phyloP scores from a whole-genome alignment of 1,140 invertebrate genomes.

The Drosophila sulfurigaster region DNA sequence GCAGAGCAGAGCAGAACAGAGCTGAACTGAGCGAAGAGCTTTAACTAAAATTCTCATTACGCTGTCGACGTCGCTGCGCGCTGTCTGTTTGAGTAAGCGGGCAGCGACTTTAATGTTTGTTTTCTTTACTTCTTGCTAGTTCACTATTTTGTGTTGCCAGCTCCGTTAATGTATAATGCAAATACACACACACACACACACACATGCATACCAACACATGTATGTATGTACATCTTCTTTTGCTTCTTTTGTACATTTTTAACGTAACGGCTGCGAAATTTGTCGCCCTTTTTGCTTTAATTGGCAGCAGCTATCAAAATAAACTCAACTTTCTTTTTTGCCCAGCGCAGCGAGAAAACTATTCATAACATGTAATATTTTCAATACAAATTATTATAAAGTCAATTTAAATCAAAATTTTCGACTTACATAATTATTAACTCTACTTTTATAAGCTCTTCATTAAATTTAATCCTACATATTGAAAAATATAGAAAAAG shows the following conservation, averaged over 20 bases:
- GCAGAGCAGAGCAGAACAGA: no score
- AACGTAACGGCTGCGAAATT: constrained; percentile 41
- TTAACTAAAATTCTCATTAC: no score
- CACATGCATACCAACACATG: background rate
- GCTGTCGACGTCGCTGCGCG: background rate
- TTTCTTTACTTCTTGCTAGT: constrained; percentile 71
- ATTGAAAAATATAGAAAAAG: background rate
- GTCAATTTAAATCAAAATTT: no score
- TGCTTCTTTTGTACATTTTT: constrained; percentile 27
- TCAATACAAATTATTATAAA: no score
- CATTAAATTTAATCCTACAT: background rate
- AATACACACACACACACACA: constrained; percentile 42
- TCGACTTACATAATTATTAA: no score
- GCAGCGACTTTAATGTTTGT: constrained; percentile 73
- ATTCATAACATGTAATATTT: no score
- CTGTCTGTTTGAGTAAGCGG: constrained; percentile 32
- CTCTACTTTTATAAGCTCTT: no score
- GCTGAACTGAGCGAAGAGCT: no score
- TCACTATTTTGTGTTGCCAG: constrained; percentile 30
- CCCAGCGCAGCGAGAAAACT: constrained; percentile 7
- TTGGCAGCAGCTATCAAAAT: constrained; percentile 47
- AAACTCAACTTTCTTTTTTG: constrained; percentile 39
- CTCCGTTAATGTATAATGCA: constrained; percentile 80
- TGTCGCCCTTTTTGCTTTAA: constrained; percentile 48
- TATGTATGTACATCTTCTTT: background rate